Conservation (phyloP, 35 echinoderm and acorn worm genomes). For the Ophioderma brevispina region DNA sequence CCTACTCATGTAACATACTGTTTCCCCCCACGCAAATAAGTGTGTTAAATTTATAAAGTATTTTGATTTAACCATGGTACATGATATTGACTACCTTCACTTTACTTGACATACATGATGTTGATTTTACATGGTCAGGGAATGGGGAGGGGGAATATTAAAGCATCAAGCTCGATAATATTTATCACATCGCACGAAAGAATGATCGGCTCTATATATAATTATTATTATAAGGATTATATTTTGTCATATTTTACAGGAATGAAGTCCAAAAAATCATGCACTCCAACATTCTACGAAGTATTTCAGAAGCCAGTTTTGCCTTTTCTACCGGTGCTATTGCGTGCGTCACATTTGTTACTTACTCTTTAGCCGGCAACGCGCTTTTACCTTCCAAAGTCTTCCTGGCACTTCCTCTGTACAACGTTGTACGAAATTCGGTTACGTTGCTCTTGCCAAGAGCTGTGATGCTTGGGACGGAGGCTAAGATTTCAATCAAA, state of each 20-base stretch:
- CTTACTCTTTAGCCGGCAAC: slow-evolving; percentile 60
- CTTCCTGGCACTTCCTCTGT: slow-evolving; percentile 67
- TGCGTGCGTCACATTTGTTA: slow-evolving; percentile 52
- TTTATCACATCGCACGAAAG: no score
- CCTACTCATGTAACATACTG: no score
- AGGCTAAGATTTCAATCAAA: slow-evolving; percentile 53
- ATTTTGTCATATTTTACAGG: slow-evolving; percentile 29
- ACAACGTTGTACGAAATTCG: slow-evolving; percentile 40
- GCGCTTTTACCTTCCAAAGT: slow-evolving; percentile 43
- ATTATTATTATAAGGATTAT: no score
- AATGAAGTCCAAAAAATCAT: slow-evolving; percentile 74
- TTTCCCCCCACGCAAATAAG: no score
- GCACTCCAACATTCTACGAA: slow-evolving; percentile 36
- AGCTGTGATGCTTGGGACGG: slow-evolving; percentile 54
- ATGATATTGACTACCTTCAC: no score
- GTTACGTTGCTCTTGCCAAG: slow-evolving; percentile 41
- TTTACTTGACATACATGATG: no score
- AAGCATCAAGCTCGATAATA: no score
- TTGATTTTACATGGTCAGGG: no score
- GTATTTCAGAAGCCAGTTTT: slow-evolving; percentile 42
- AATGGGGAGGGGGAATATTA: no score
- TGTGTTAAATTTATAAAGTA: no score
- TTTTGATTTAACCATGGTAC: no score
- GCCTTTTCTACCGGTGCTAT: slow-evolving; percentile 41
- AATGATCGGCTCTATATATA: no score